A percentile compares a stretch with the other conserved stretches of the same genome.
Evolutionary conservation across 1,140 invertebrate genomes (phyloP).

Genomic region (Drosophila prosaltans): DNA sequence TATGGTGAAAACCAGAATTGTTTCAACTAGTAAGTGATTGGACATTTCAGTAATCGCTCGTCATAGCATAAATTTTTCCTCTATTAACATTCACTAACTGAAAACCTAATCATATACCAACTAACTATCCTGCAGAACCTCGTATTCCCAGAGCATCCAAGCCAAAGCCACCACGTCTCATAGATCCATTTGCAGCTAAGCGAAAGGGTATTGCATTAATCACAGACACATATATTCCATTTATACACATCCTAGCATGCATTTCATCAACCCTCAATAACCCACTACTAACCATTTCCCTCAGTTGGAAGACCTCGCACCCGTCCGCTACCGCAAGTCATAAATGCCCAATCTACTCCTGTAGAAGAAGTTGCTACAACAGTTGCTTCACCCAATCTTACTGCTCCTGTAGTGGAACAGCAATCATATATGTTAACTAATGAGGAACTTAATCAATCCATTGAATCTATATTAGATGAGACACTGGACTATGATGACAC

Average conservation of each 20-base stretch:
- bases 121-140: conserved; percentile 14
- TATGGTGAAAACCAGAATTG: conserved; percentile 58
- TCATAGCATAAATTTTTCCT: conserved; percentile 6
- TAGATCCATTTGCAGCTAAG: conserved; percentile 79
- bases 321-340: conserved; percentile 59
- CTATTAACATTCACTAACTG: not conserved
- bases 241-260: not conserved
- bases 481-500: conserved; percentile 53
- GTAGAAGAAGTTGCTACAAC: conserved; percentile 23
- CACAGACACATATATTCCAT: not conserved
- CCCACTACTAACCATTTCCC: conserved; percentile 36
- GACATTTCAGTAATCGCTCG: not conserved
- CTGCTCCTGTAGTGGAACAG: conserved; percentile 8
- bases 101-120: conserved; percentile 1
- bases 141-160: conserved; percentile 52
- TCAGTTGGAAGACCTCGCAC: conserved; percentile 83
- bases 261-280: conserved; percentile 49
- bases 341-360: conserved; percentile 33
- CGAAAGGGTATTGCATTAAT: conserved; percentile 72
- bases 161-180: conserved; percentile 62
- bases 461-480: conserved; percentile 76
- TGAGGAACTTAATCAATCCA: conserved; percentile 77
- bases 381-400: not conserved
- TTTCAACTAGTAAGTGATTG: conserved; percentile 57
- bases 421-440: conserved; percentile 44